phyloP scores from a whole-genome alignment of 2,797 vertebrate genomes.

The Mallotus villosus region DNA sequence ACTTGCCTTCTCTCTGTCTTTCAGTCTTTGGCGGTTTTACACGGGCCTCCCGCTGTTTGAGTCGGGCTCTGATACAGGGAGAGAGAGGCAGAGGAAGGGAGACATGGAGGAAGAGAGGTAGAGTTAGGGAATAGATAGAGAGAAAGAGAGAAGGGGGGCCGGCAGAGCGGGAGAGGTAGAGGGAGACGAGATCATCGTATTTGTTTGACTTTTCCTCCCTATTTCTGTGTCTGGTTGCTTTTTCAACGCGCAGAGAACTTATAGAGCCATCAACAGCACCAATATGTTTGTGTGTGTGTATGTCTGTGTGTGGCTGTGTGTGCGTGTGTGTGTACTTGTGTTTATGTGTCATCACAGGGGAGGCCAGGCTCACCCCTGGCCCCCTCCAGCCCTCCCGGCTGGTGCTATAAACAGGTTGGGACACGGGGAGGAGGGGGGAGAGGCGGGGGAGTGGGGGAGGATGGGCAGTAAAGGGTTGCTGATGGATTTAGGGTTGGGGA shows the following conservation, averaged over 20 bases:
- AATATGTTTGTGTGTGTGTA: not conserved
- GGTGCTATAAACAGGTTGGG: slow-evolving; percentile 7
- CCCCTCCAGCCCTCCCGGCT: not conserved
- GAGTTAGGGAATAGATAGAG: not conserved
- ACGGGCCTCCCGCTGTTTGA: not conserved
- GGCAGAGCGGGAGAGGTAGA: not conserved
- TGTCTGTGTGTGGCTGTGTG: not conserved
- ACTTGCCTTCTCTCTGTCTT: no score
- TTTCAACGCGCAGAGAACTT: not conserved
- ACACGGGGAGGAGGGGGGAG: slow-evolving; percentile 14
- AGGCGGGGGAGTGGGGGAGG: slow-evolving; percentile 3
- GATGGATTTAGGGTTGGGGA: slow-evolving; percentile 34
- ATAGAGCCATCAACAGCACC: slow-evolving; percentile 2
- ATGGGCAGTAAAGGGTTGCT: slow-evolving; percentile 8
- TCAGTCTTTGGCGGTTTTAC: not conserved
- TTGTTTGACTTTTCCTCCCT: slow-evolving; percentile 11
- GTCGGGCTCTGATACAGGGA: not conserved
- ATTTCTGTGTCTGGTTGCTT: not conserved
- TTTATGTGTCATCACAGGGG: slow-evolving; percentile 1
- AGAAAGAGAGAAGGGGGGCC: no score
- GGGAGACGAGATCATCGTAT: not conserved
- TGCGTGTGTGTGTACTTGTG: not conserved
- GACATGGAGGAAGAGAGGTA: not conserved
- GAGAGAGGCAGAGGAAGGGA: not conserved
- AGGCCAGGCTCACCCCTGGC: not conserved